Percentiles rank a stretch among this genome's conserved stretches.
These are phyloP conservation scores for Plecotus auritus DNA, from an alignment of 2,113 vertebrate species.

Conservation along the genomic window DNA sequence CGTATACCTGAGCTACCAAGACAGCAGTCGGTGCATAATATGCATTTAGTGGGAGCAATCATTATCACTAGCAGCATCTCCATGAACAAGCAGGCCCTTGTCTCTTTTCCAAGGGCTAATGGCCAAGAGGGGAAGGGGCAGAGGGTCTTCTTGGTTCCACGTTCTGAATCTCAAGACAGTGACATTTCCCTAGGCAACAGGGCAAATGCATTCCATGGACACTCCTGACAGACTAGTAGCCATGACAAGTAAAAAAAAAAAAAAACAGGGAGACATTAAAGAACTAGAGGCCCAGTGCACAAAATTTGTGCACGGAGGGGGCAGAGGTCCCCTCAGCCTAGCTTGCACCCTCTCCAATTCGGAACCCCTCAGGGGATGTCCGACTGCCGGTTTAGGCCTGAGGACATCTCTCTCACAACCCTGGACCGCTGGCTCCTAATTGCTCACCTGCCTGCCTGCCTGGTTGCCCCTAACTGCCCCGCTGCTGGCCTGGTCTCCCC, in stretches of 20 bases:
- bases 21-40: background rate
- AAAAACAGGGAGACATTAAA: background rate
- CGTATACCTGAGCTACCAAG: slow-evolving; percentile 22
- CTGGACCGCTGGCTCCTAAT: no score
- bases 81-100: background rate
- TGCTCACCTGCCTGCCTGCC: no score
- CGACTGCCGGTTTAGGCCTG: no score
- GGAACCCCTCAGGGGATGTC: no score
- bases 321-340: no score
- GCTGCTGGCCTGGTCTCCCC: no score
- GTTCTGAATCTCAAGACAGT: slow-evolving; percentile 1
- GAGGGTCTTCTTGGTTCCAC: background rate
- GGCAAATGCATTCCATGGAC: background rate
- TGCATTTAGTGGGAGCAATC: background rate
- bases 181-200: background rate
- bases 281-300: background rate
- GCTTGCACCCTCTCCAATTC: no score
- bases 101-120: background rate
- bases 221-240: background rate
- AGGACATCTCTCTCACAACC: no score
- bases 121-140: background rate
- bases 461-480: no score
- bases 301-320: no score
- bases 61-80: background rate
- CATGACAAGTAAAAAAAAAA: background rate